Conservation (phyloP, 2,888 invertebrate species). For the Mantis religiosa region DNA sequence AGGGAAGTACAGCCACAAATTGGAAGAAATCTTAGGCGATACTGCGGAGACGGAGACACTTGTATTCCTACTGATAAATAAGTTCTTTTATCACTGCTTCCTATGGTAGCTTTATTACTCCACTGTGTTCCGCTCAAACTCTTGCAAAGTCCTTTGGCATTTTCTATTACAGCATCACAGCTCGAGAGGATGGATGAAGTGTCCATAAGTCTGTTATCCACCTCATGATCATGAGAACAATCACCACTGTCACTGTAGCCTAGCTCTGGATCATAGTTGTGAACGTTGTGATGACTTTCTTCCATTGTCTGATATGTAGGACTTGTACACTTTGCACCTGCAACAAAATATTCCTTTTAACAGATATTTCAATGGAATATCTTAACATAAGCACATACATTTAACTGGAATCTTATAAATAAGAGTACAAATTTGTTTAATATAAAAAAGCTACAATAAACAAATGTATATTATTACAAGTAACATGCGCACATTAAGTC, state of each 20-base stretch:
- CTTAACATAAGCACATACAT: no score
- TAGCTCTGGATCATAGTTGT: not conserved
- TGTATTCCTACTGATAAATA: constrained; percentile 41
- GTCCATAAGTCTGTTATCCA: not conserved
- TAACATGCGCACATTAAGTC: no score
- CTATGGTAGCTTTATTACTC: not conserved
- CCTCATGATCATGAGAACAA: not conserved
- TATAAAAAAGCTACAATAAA: no score
- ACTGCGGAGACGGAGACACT: constrained; percentile 47
- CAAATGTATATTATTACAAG: no score
- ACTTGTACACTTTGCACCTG: not conserved
- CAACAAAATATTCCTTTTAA: not conserved
- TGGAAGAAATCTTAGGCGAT: constrained; percentile 57
- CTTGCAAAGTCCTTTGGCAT: not conserved
- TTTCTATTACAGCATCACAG: not conserved
- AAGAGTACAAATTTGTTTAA: no score
- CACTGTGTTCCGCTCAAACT: not conserved
- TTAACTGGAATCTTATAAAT: no score
- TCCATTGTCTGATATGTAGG: not conserved
- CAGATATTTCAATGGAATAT: no score
- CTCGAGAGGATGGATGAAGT: not conserved
- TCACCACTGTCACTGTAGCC: not conserved
- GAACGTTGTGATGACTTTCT: not conserved
- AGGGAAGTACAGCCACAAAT: constrained; percentile 28
- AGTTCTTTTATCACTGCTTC: not conserved